Evolutionary conservation across 2,797 vertebrate genomes (phyloP).

Genomic region (Clarias laeviceps): DNA sequence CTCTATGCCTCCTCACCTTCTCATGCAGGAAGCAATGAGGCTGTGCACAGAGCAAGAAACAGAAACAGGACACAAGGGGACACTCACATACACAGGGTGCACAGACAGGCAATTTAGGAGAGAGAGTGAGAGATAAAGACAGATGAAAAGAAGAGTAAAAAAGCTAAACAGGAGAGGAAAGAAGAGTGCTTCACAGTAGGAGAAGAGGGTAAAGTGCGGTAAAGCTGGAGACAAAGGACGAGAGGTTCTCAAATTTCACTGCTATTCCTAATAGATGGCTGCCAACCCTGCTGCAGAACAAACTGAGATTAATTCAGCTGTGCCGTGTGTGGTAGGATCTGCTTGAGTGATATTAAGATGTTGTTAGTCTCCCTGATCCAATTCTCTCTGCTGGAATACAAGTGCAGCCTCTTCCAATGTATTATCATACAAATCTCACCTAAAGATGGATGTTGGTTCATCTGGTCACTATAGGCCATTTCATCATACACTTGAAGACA

Average conservation of each 20-base stretch:
- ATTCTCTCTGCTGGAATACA: constrained; percentile 53
- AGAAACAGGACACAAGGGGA: constrained; percentile 30
- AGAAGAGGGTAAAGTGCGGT: constrained; percentile 48
- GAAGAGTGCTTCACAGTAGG: constrained; percentile 35
- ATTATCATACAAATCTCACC: constrained; percentile 60
- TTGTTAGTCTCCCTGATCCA: constrained; percentile 48
- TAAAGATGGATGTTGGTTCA: constrained; percentile 53
- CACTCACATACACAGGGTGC: constrained; percentile 27
- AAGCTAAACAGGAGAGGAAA: constrained; percentile 23
- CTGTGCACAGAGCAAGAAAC: constrained; percentile 48
- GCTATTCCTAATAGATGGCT: constrained; percentile 38
- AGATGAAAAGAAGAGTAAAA: background rate
- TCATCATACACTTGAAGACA: constrained; percentile 65
- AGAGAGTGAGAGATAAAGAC: constrained; percentile 5
- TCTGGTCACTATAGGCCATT: constrained; percentile 61
- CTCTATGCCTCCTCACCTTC: constrained; percentile 37
- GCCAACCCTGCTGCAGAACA: constrained; percentile 59
- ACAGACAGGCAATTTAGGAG: constrained; percentile 38
- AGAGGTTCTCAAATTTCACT: constrained; percentile 44
- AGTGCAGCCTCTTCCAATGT: constrained; percentile 44
- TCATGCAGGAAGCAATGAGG: constrained; percentile 53
- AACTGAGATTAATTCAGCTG: constrained; percentile 61
- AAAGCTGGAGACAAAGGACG: constrained; percentile 44
- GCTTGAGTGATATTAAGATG: constrained; percentile 43
- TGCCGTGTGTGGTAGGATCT: constrained; percentile 32